Conservation (phyloP, 2,888 invertebrate genomes). For the Prosopocoilus inquinatus region DNA sequence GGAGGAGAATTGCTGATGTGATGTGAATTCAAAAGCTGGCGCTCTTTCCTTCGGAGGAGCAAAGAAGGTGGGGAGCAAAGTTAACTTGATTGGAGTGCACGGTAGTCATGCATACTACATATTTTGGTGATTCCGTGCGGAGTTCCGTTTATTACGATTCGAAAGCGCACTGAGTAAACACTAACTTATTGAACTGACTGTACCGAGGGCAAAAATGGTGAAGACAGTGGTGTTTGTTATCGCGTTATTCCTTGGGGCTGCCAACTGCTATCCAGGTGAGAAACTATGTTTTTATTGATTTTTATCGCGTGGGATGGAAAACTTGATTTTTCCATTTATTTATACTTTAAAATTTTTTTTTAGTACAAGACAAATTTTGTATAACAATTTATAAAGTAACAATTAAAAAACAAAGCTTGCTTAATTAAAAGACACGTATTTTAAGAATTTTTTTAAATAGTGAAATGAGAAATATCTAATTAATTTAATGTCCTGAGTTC, state of each 20-base stretch:
- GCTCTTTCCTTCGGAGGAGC: too few relatives aligned
- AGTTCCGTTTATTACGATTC: not conserved
- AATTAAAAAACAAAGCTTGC: too few relatives aligned
- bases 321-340: too few relatives aligned
- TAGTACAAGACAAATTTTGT: too few relatives aligned
- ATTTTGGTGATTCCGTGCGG: not conserved
- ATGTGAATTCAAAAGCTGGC: too few relatives aligned
- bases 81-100: not conserved
- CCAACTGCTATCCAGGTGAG: slow-evolving; percentile 15
- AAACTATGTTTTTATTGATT: slow-evolving; percentile 11
- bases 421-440: too few relatives aligned
- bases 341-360: too few relatives aligned
- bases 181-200: not conserved
- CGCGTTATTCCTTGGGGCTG: slow-evolving; percentile 8
- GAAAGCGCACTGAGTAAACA: not conserved
- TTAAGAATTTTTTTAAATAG: too few relatives aligned
- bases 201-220: slow-evolving; percentile 2
- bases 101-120: not conserved
- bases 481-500: too few relatives aligned
- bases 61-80: not conserved
- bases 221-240: slow-evolving; percentile 8
- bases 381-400: too few relatives aligned
- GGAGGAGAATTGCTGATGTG: too few relatives aligned
- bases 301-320: not conserved
- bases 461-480: too few relatives aligned